These are phyloP conservation scores for Xerus rutilus DNA, from an alignment of 2,797 vertebrate genomes.

Conservation along the genomic window DNA sequence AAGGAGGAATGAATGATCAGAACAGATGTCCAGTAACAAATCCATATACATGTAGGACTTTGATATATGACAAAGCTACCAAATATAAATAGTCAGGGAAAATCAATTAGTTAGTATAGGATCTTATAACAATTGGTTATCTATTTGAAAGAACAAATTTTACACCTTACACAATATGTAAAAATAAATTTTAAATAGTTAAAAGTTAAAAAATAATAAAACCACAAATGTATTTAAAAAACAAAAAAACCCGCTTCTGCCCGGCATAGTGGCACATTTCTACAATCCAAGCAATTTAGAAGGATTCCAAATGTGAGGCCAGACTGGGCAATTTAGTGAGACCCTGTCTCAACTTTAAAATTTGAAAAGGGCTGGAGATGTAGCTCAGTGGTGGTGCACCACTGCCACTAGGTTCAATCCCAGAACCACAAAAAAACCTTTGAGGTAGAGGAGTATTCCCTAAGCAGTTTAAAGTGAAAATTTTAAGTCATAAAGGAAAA, in stretches of 20 bases:
- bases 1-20: slow-evolving; percentile 3
- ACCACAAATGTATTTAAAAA: slow-evolving; percentile 1
- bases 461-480: slow-evolving; percentile 43
- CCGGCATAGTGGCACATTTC: no score
- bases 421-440: not conserved
- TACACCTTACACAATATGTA: not conserved
- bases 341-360: no score
- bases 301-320: no score
- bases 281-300: no score
- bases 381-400: no score
- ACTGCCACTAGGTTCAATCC: no score
- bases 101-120: not conserved
- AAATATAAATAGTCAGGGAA: not conserved
- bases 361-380: no score
- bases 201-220: slow-evolving; percentile 11
- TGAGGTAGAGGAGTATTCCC: not conserved
- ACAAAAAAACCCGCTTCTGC: not conserved
- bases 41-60: rapidly evolving
- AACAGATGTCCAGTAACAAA: not conserved
- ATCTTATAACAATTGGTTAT: not conserved
- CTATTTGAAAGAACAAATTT: slow-evolving; percentile 12
- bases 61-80: not conserved
- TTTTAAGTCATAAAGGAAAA: slow-evolving; percentile 25
- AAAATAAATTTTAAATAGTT: slow-evolving; percentile 54
- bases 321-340: no score